Percentiles rank a stretch among this genome's conserved stretches.
Conservation (phyloP, 2,113 vertebrate genomes). For the Apteryx owenii region DNA sequence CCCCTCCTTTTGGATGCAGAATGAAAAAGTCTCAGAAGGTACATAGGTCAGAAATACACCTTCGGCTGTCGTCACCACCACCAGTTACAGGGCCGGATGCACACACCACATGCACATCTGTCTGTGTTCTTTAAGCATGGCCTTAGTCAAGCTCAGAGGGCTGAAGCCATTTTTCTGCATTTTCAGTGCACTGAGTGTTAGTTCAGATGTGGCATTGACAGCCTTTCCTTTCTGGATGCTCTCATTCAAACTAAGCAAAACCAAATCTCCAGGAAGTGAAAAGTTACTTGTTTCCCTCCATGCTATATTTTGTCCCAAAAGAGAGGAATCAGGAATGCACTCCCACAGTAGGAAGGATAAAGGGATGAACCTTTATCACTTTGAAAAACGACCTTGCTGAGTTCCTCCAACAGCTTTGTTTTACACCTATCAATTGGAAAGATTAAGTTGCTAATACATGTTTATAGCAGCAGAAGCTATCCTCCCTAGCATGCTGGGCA, state of each 20-base stretch:
- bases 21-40: neutral
- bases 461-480: neutral
- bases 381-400: neutral
- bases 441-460: neutral
- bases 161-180: neutral
- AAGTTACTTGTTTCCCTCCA: neutral
- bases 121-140: neutral
- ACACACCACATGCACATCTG: neutral
- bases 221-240: neutral
- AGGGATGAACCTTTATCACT: neutral
- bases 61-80: neutral
- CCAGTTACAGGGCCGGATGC: neutral
- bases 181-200: neutral
- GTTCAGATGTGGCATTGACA: neutral
- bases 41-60: neutral
- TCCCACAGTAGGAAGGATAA: neutral
- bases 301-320: neutral
- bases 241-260: neutral
- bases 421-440: neutral
- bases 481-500: neutral
- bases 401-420: neutral
- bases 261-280: neutral
- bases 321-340: neutral
- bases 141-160: neutral
- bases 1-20: neutral